Evolutionary conservation across 2,113 vertebrate genomes (phyloP).

Genomic region (Chauna torquata): DNA sequence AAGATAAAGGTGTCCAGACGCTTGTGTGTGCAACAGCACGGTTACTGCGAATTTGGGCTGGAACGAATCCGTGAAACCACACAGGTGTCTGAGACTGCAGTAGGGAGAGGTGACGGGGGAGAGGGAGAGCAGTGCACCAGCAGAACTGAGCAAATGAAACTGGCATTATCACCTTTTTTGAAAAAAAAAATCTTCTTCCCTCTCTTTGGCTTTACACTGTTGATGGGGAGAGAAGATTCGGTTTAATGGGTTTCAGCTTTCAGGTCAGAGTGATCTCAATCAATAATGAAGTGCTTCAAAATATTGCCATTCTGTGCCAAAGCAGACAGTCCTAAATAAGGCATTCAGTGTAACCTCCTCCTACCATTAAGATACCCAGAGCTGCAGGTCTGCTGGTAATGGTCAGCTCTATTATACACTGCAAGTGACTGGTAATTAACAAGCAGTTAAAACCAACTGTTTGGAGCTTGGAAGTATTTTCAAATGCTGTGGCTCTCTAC

Average conservation of each 20-base stretch:
- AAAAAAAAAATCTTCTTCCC: no score
- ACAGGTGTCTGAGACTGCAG: neutral
- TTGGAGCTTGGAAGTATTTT: slow-evolving; percentile 12
- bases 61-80: neutral
- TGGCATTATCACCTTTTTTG: neutral
- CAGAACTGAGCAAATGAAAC: neutral
- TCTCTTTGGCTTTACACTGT: neutral
- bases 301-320: slow-evolving; percentile 43
- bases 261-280: slow-evolving; percentile 69
- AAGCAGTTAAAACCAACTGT: slow-evolving; percentile 33
- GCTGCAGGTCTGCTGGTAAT: neutral
- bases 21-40: no score
- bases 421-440: neutral
- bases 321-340: slow-evolving; percentile 19
- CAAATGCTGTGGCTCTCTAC: slow-evolving; percentile 25
- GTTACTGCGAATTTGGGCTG: no score
- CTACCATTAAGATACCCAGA: neutral
- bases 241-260: slow-evolving; percentile 66
- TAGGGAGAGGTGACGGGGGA: neutral
- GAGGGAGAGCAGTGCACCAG: neutral
- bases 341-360: neutral
- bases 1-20: neutral
- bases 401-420: neutral
- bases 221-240: neutral
- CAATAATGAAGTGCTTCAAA: slow-evolving; percentile 66